These are phyloP conservation scores for Philaethria dido DNA, from an alignment of 2,888 invertebrate species.

Conservation along the genomic window DNA sequence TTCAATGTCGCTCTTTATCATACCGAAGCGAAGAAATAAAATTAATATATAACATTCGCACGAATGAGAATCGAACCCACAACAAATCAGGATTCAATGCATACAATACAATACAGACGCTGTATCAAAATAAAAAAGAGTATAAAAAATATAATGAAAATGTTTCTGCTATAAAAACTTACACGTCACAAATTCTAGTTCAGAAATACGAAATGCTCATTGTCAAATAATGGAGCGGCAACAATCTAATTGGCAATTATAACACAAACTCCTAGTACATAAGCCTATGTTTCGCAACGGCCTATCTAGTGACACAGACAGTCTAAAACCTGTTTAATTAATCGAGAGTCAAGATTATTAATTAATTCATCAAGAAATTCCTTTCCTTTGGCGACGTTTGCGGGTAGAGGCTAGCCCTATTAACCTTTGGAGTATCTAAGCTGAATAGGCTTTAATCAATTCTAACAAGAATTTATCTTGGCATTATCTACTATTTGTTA, in stretches of 20 bases:
- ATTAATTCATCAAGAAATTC: conserved; percentile 46
- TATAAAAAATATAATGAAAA: no score
- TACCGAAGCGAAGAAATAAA: no score
- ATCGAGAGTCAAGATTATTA: conserved; percentile 61
- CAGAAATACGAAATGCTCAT: background rate
- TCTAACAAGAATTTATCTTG: conserved; percentile 14
- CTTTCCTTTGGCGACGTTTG: conserved; percentile 26
- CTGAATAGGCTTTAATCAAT: conserved; percentile 19
- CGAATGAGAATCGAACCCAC: no score
- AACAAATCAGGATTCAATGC: no score
- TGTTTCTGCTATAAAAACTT: no score
- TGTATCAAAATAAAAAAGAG: no score
- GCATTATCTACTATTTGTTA: background rate
- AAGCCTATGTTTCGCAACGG: conserved; percentile 16
- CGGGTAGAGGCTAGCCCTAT: conserved; percentile 12
- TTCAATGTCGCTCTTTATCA: no score
- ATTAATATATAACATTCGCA: no score
- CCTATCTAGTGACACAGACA: conserved; percentile 53
- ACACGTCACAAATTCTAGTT: background rate
- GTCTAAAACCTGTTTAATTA: conserved; percentile 58
- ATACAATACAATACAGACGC: no score
- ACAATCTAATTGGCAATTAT: conserved; percentile 21
- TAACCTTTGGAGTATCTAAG: conserved; percentile 22
- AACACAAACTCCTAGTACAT: conserved; percentile 16
- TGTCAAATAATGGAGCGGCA: background rate